These are phyloP conservation scores for Moxostoma hubbsi DNA, from an alignment of 2,797 vertebrate species.

Conservation along the genomic window DNA sequence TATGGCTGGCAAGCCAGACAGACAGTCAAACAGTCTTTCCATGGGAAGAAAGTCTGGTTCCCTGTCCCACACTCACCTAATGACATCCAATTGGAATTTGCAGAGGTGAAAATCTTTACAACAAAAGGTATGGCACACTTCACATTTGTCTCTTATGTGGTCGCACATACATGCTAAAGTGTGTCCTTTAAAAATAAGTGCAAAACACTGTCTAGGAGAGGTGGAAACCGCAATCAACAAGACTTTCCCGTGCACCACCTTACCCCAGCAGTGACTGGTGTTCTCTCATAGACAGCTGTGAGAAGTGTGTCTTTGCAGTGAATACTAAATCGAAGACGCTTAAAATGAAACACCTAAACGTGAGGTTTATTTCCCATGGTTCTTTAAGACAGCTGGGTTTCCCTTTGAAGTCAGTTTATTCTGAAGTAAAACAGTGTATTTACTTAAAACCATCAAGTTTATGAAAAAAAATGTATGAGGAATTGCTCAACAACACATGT, in stretches of 20 bases:
- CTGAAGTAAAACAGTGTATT: no score
- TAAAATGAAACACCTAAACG: neutral
- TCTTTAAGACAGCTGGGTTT: neutral
- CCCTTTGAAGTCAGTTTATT: neutral
- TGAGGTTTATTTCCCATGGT: neutral
- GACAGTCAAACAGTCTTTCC: neutral
- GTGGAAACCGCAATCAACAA: neutral
- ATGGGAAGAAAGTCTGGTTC: conserved; percentile 17
- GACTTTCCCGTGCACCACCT: conserved; percentile 47
- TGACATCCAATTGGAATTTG: conserved; percentile 7
- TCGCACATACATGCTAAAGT: conserved; percentile 35
- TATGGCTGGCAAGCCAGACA: neutral
- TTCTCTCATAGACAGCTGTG: conserved; percentile 1
- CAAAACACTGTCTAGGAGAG: neutral
- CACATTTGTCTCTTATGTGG: conserved; percentile 12
- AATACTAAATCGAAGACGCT: neutral
- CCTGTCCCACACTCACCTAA: conserved; percentile 29
- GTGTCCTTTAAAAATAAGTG: conserved; percentile 38
- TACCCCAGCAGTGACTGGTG: conserved; percentile 1
- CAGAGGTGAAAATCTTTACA: conserved; percentile 29
- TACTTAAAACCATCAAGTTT: no score
- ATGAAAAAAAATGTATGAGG: no score
- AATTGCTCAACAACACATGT: no score
- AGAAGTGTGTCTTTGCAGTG: conserved; percentile 16
- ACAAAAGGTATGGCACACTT: conserved; percentile 52